These are phyloP conservation scores for Acleris emargana DNA, from an alignment of 2,888 invertebrate species.

Conservation along the genomic window DNA sequence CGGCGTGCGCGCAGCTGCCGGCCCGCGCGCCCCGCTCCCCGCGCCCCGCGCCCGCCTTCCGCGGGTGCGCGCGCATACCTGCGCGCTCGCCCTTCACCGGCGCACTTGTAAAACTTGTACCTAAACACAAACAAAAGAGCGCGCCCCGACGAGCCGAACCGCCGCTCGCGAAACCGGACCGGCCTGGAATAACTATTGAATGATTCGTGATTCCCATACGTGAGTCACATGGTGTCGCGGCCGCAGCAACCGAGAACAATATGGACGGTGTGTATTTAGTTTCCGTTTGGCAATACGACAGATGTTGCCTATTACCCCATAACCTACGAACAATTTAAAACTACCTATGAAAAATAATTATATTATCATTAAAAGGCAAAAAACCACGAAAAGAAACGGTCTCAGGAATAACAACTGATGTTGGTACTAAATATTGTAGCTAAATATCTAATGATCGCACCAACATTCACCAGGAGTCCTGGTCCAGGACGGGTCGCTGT, in stretches of 20 bases:
- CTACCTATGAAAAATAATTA: too few species aligned
- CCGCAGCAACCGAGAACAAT: constrained; percentile 4
- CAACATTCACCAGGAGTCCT: too few species aligned
- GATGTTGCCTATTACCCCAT: not conserved
- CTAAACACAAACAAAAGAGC: constrained; percentile 34
- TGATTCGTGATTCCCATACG: constrained; percentile 21
- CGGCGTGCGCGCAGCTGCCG: constrained; percentile 37
- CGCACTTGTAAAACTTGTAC: constrained; percentile 24
- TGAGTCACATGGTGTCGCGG: constrained; percentile 13
- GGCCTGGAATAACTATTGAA: constrained; percentile 9
- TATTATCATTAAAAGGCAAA: too few species aligned
- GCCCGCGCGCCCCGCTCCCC: constrained; percentile 29
- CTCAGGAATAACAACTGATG: too few species aligned
- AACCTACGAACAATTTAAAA: too few species aligned
- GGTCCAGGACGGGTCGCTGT: too few species aligned
- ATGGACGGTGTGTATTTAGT: not conserved
- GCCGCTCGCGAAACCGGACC: constrained; percentile 16
- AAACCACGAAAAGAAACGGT: too few species aligned
- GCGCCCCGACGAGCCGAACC: constrained; percentile 3
- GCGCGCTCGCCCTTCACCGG: constrained; percentile 30
- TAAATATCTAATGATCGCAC: too few species aligned
- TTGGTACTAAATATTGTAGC: too few species aligned
- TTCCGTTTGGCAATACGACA: constrained; percentile 6
- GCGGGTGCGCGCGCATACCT: constrained; percentile 33
- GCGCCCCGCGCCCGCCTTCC: constrained; percentile 29